Percentiles rank a stretch among this genome's conserved stretches.
phyloP scores from a whole-genome alignment of 1,140 invertebrate species.

The Drosophila triauraria region DNA sequence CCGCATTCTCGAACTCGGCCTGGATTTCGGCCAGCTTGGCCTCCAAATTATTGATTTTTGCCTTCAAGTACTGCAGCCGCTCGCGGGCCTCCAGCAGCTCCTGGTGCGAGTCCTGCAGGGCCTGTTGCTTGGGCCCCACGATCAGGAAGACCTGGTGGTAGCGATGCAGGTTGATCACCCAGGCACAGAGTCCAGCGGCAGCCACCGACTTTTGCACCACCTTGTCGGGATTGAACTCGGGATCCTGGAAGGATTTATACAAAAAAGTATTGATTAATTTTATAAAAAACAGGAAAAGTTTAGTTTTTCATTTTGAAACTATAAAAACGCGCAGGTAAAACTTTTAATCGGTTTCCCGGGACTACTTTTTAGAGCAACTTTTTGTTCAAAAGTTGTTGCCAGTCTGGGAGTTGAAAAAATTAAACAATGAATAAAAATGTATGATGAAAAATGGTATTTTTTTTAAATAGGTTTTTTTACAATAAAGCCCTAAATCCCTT shows the following conservation, averaged over 20 bases:
- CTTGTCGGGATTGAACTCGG: conserved; percentile 95
- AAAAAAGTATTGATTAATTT: background rate
- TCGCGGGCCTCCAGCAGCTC: conserved; percentile 94
- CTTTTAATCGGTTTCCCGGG: conserved; percentile 10
- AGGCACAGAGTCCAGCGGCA: conserved; percentile 96
- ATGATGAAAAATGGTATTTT: background rate
- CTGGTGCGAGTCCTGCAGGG: conserved; percentile 92
- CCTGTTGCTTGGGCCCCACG: conserved; percentile 95
- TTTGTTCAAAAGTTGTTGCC: background rate
- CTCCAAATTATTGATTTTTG: conserved; percentile 90
- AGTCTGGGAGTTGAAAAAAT: background rate
- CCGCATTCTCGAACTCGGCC: conserved; percentile 94
- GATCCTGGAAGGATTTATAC: conserved; percentile 85
- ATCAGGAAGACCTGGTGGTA: conserved; percentile 97
- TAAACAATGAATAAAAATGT: background rate
- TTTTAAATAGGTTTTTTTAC: background rate
- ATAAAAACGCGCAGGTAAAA: conserved; percentile 1
- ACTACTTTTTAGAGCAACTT: background rate
- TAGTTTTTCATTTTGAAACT: background rate
- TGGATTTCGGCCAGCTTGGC: conserved; percentile 91
- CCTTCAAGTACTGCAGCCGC: conserved; percentile 92
- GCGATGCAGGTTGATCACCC: conserved; percentile 96
- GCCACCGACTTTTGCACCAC: conserved; percentile 95
- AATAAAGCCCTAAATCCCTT: background rate
- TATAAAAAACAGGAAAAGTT: background rate